A percentile compares a stretch with the other conserved stretches of the same genome.
phyloP scores from a whole-genome alignment of 2,113 vertebrate genomes.

The Columba janthina region DNA sequence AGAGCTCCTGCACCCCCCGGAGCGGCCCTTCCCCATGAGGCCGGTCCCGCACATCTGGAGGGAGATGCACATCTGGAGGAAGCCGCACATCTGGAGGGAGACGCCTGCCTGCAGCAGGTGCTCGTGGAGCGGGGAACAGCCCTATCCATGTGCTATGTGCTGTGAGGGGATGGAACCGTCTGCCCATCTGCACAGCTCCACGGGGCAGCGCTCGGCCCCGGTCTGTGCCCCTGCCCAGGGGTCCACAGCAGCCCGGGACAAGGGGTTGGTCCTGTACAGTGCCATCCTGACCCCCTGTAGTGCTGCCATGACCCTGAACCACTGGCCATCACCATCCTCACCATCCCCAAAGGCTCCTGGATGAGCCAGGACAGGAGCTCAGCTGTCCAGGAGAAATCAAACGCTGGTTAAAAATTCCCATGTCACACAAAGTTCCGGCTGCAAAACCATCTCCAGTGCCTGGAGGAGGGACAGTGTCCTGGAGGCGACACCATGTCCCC shows the following conservation, averaged over 20 bases:
- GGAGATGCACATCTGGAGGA: no score
- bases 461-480: background rate
- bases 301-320: background rate
- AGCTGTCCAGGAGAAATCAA: background rate
- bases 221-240: background rate
- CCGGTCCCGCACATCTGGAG: no score
- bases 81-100: no score
- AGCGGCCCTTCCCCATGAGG: no score
- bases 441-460: background rate
- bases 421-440: background rate
- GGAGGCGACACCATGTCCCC: background rate
- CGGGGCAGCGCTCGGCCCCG: background rate
- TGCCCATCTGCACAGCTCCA: no score
- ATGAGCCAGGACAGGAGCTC: background rate
- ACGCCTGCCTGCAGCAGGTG: no score
- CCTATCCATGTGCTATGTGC: no score
- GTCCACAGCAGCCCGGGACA: background rate
- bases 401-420: background rate
- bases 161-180: no score
- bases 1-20: no score
- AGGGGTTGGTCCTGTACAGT: background rate
- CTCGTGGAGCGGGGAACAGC: no score
- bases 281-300: conserved; percentile 53
- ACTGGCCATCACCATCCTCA: background rate
- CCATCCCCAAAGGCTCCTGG: background rate